Evolutionary conservation across 2,113 vertebrate species (phyloP).

Genomic region (Nibea albiflora): DNA sequence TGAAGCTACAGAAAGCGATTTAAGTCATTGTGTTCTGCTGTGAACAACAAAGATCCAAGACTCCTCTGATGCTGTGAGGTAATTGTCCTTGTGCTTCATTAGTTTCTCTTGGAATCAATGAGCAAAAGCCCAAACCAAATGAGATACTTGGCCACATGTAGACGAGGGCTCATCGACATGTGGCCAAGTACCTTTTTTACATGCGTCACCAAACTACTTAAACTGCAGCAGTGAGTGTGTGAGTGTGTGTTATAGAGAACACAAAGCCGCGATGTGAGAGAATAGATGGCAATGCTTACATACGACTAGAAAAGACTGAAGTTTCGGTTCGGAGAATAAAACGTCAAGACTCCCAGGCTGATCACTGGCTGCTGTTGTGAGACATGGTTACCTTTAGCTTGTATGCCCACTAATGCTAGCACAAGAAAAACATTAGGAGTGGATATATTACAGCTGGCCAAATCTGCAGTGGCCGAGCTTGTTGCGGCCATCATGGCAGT

Average conservation of each 20-base stretch:
- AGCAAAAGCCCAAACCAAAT: slow-evolving; percentile 20
- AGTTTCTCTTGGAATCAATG: slow-evolving; percentile 41
- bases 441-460: too few relatives aligned
- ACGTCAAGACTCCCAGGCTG: too few relatives aligned
- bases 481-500: too few relatives aligned
- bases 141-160: neutral
- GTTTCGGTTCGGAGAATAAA: neutral
- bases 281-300: neutral
- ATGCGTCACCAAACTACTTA: neutral
- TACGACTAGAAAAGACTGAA: neutral
- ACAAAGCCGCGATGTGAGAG: neutral
- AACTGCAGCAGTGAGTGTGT: neutral
- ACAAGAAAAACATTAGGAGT: too few relatives aligned
- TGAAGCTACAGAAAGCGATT: neutral
- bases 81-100: slow-evolving; percentile 42
- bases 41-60: slow-evolving; percentile 15
- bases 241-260: neutral
- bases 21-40: neutral
- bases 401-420: too few relatives aligned
- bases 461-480: too few relatives aligned
- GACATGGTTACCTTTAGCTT: too few relatives aligned
- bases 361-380: too few relatives aligned
- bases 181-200: neutral
- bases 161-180: neutral
- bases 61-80: slow-evolving; percentile 30